Conservation (phyloP, 2,888 invertebrate species). For the Ypsolopha sequella region DNA sequence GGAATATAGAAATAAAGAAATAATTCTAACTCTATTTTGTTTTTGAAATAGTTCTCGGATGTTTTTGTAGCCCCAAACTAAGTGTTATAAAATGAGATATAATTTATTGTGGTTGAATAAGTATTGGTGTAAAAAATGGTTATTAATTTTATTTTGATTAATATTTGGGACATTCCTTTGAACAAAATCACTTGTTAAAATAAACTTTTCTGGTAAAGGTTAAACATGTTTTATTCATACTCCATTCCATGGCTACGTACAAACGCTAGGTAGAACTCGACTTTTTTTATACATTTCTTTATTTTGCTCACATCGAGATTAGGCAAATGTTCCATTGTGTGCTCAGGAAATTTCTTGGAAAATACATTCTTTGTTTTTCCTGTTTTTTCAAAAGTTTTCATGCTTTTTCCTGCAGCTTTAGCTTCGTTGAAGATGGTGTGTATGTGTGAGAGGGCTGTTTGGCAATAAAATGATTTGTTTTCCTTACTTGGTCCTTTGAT, state of each 20-base stretch:
- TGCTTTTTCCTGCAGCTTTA: constrained; percentile 27
- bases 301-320: constrained; percentile 65
- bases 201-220: constrained; percentile 43
- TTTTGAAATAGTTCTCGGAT: no score
- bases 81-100: background rate
- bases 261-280: constrained; percentile 80
- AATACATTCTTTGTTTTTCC: constrained; percentile 40
- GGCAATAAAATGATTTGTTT: constrained; percentile 68
- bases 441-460: constrained; percentile 77
- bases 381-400: constrained; percentile 16
- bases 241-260: constrained; percentile 51
- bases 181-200: constrained; percentile 40
- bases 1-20: no score
- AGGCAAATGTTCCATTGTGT: constrained; percentile 54
- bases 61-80: background rate
- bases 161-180: constrained; percentile 50
- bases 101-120: constrained; percentile 1
- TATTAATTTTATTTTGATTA: background rate
- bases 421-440: constrained; percentile 63
- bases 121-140: background rate
- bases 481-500: constrained; percentile 70
- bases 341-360: constrained; percentile 68
- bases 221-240: constrained; percentile 16
- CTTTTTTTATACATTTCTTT: constrained; percentile 72
- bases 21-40: no score